phyloP scores from a whole-genome alignment of 2,797 vertebrate species.

The Ctenosaura bakeri region DNA sequence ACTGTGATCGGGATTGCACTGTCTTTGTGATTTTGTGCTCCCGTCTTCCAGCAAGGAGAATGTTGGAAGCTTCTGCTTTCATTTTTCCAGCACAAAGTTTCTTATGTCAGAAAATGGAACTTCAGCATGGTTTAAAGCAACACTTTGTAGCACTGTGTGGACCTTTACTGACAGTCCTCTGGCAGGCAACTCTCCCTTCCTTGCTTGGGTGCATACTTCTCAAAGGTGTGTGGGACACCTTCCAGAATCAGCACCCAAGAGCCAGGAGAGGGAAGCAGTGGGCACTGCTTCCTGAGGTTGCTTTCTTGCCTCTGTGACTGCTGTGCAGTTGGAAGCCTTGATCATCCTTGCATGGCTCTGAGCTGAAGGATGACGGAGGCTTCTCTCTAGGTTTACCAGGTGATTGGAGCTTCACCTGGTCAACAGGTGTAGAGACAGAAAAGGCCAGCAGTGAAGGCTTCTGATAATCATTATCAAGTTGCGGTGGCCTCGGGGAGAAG shows the following conservation, averaged over 20 bases:
- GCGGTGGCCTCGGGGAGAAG: neutral
- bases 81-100: neutral
- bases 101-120: neutral
- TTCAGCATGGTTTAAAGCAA: neutral
- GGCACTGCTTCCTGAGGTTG: neutral
- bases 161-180: neutral
- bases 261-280: neutral
- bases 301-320: neutral
- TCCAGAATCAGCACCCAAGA: neutral
- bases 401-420: neutral
- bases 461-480: neutral
- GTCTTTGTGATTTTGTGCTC: neutral
- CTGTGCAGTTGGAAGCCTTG: neutral
- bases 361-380: neutral
- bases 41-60: too few species aligned
- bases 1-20: neutral
- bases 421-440: neutral
- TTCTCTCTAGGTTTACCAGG: neutral
- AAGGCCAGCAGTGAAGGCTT: neutral
- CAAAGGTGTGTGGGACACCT: neutral
- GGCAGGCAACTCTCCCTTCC: neutral
- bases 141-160: neutral
- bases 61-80: neutral
- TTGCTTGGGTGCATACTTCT: neutral
- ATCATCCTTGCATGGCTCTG: neutral